phyloP scores from a whole-genome alignment of 2,113 vertebrate species.

The Scalopus aquaticus region DNA sequence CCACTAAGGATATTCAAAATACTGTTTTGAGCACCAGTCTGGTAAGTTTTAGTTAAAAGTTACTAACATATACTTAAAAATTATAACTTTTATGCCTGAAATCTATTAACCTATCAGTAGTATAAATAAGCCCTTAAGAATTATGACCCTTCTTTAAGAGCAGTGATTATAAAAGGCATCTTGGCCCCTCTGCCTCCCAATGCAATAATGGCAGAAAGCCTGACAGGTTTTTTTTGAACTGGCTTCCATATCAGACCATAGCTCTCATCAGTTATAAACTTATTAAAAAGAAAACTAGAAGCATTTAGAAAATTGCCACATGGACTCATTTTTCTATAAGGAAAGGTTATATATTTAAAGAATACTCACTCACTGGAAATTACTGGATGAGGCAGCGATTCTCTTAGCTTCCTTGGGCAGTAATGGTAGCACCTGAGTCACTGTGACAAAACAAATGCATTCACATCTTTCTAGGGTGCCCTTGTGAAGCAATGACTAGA shows the following conservation, averaged over 20 bases:
- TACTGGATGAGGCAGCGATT: not conserved
- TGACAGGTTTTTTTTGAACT: not conserved
- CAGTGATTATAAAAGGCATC: not conserved
- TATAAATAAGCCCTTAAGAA: not conserved
- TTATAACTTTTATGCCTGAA: not conserved
- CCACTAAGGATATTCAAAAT: not conserved
- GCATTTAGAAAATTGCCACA: not conserved
- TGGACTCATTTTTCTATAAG: not conserved
- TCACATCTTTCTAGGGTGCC: not conserved
- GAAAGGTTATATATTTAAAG: not conserved
- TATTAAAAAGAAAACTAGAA: not conserved
- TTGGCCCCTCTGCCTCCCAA: not conserved
- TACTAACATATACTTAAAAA: not conserved
- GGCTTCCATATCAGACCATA: not conserved
- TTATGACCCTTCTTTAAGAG: not conserved
- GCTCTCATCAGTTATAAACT: not conserved
- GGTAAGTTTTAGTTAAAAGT: not conserved
- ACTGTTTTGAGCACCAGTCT: not conserved
- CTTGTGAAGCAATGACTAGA: not conserved
- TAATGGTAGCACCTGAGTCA: not conserved
- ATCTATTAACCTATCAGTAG: not conserved
- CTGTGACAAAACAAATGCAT: not conserved
- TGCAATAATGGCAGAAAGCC: not conserved
- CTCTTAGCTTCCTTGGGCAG: not conserved
- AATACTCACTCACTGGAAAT: not conserved